Evolutionary conservation across 2,797 vertebrate genomes (phyloP).

Genomic region (Cirrhinus molitorella): DNA sequence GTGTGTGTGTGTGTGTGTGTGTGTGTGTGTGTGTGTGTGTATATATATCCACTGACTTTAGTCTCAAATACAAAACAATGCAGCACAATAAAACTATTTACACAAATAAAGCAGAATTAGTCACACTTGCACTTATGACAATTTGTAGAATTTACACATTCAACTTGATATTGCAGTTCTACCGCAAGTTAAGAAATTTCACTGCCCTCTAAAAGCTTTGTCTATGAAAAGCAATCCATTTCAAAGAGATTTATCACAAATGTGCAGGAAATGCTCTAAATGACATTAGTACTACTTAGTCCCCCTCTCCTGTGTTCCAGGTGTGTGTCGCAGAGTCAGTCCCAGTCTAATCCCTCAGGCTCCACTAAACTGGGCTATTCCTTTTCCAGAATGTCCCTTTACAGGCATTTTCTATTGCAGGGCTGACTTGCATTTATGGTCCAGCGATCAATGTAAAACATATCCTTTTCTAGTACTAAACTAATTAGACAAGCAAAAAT

Average conservation of each 20-base stretch:
- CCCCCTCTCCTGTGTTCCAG: conserved; percentile 27
- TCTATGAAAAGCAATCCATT: neutral
- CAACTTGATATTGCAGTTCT: neutral
- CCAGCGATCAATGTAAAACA: neutral
- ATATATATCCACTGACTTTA: neutral
- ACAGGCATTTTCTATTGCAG: conserved; percentile 15
- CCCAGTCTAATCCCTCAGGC: conserved; percentile 26
- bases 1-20: too few relatives aligned
- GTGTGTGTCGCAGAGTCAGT: conserved; percentile 28
- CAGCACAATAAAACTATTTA: neutral
- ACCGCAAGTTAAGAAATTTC: neutral
- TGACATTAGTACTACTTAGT: conserved; percentile 16
- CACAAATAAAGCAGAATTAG: neutral
- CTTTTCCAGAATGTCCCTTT: conserved; percentile 20
- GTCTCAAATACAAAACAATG: neutral
- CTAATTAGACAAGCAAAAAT: conserved; percentile 32
- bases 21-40: neutral
- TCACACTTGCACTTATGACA: neutral
- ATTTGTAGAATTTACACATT: neutral
- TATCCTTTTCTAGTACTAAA: conserved; percentile 21
- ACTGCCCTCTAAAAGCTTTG: neutral
- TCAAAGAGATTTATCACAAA: conserved; percentile 6
- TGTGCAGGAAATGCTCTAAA: neutral
- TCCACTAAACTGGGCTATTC: conserved; percentile 20
- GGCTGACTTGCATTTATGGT: neutral